Evolutionary conservation across 1,140 invertebrate species (phyloP).

Genomic region (Drosophila suzukii): DNA sequence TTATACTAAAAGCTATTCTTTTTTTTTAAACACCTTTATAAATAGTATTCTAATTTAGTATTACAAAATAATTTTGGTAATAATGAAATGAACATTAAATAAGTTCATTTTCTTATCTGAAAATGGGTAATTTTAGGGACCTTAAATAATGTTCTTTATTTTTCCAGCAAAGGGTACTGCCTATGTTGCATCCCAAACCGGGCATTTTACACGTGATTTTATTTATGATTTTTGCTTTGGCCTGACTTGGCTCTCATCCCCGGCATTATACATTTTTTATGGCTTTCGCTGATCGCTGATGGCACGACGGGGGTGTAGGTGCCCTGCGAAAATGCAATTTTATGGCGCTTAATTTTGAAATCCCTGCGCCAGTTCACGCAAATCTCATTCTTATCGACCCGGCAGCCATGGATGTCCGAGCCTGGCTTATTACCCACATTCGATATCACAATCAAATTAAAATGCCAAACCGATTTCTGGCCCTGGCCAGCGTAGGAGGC

Average conservation of each 20-base stretch:
- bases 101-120: too few species aligned
- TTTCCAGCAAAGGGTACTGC: not conserved
- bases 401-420: conserved; percentile 28
- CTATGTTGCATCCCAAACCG: not conserved
- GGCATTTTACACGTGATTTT: conserved; percentile 28
- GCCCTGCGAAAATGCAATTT: conserved; percentile 69
- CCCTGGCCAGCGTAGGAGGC: not conserved
- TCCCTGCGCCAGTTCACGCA: conserved; percentile 44
- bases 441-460: conserved; percentile 70
- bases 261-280: conserved; percentile 51
- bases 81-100: too few species aligned
- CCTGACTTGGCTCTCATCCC: conserved; percentile 13
- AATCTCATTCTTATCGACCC: conserved; percentile 64
- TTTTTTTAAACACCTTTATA: too few species aligned
- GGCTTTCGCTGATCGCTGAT: conserved; percentile 61
- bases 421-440: conserved; percentile 67
- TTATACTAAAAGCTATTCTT: too few species aligned
- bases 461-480: conserved; percentile 42
- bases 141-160: not conserved
- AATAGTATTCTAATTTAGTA: too few species aligned
- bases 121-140: too few species aligned
- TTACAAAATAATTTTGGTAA: too few species aligned
- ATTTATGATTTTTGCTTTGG: conserved; percentile 73
- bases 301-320: not conserved
- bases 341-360: conserved; percentile 81